Percentiles rank a stretch among this genome's conserved stretches.
phyloP scores from a whole-genome alignment of 1,140 invertebrate species.

The Brachionus rubens region DNA sequence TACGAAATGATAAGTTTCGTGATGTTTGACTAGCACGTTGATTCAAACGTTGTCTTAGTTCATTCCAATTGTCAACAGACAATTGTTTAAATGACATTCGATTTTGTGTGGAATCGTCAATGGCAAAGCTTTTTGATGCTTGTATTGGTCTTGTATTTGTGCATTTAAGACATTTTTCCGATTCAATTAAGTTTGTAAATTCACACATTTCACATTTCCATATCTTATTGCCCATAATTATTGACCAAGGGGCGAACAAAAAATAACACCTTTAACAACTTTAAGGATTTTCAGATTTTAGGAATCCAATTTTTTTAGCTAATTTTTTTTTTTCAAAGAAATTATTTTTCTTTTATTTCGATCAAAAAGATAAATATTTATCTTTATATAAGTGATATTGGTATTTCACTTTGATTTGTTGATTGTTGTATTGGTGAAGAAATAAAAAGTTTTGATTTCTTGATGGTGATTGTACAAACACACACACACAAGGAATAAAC shows the following conservation, averaged over 20 bases:
- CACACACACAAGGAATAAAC: constrained; percentile 31
- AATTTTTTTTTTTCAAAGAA: background rate
- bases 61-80: constrained; percentile 13
- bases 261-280: background rate
- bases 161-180: background rate
- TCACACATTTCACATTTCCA: constrained; percentile 32
- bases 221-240: constrained; percentile 29
- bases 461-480: background rate
- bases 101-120: background rate
- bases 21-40: constrained; percentile 3
- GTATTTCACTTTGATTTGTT: constrained; percentile 21
- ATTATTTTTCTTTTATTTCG: constrained; percentile 11
- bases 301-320: too few relatives aligned
- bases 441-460: constrained; percentile 19
- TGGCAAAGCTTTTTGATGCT: background rate
- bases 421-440: constrained; percentile 14
- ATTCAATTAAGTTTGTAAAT: constrained; percentile 1
- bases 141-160: background rate
- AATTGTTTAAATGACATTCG: background rate
- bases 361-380: background rate
- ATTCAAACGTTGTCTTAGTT: background rate
- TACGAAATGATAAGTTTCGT: background rate
- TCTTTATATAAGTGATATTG: constrained; percentile 37
- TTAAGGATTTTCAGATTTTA: background rate
- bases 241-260: background rate